A percentile compares a stretch with the other conserved stretches of the same genome.
phyloP scores from a whole-genome alignment of 2,113 vertebrate species.

The Phyllostomus discolor region DNA sequence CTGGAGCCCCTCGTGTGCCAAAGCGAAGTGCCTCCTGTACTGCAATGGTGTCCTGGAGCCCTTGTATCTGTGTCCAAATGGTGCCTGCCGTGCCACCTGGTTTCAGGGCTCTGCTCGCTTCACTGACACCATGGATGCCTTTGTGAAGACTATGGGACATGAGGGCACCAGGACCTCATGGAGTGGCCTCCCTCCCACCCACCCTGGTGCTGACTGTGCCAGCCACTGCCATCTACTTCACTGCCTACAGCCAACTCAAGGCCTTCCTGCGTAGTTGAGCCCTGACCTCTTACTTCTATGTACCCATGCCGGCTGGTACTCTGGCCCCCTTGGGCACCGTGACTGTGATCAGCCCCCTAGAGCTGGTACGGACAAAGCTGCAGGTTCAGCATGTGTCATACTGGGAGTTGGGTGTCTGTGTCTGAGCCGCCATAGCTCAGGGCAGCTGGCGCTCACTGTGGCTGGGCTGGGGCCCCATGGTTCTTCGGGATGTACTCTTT shows the following conservation, averaged over 20 bases:
- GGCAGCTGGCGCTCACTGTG: slow-evolving; percentile 92
- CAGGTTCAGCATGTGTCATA: slow-evolving; percentile 91
- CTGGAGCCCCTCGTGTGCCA: slow-evolving; percentile 85
- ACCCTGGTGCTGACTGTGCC: slow-evolving; percentile 97
- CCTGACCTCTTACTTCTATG: slow-evolving; percentile 82
- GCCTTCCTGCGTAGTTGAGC: slow-evolving; percentile 80
- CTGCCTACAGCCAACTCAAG: slow-evolving; percentile 92
- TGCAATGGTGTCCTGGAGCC: slow-evolving; percentile 95
- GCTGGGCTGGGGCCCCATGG: slow-evolving; percentile 95
- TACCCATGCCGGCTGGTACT: slow-evolving; percentile 90
- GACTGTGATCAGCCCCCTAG: slow-evolving; percentile 93
- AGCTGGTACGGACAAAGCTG: slow-evolving; percentile 95
- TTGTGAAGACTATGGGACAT: slow-evolving; percentile 93
- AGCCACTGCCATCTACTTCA: slow-evolving; percentile 95
- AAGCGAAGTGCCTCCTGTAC: slow-evolving; percentile 95
- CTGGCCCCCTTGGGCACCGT: slow-evolving; percentile 91
- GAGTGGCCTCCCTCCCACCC: slow-evolving; percentile 93
- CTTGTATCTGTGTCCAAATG: slow-evolving; percentile 91
- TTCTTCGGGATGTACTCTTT: slow-evolving; percentile 94
- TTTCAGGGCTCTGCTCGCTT: slow-evolving; percentile 90
- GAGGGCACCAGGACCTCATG: slow-evolving; percentile 93
- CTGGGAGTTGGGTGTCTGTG: slow-evolving; percentile 83
- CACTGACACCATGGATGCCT: slow-evolving; percentile 93
- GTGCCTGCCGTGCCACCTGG: slow-evolving; percentile 87
- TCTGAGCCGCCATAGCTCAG: slow-evolving; percentile 87